Conservation (phyloP, 2,888 invertebrate species). For the Drosophila macrospina region DNA sequence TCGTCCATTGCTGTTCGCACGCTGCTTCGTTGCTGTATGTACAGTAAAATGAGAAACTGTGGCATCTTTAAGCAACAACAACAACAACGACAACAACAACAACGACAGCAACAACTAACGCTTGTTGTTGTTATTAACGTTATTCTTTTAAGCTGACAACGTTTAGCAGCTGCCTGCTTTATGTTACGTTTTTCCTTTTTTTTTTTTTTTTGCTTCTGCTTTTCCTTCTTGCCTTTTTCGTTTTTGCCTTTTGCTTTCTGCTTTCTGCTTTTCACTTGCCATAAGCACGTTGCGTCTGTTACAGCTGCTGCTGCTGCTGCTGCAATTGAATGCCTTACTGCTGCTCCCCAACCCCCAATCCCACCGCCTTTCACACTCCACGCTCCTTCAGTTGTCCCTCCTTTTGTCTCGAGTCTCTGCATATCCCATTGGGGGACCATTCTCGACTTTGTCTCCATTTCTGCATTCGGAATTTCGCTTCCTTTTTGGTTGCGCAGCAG, state of each 20-base stretch:
- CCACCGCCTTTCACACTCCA: not conserved
- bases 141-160: conserved; percentile 45
- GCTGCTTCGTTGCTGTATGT: conserved; percentile 65
- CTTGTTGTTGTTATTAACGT: conserved; percentile 35
- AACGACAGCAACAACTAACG: conserved; percentile 11
- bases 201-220: no score
- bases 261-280: conserved; percentile 14
- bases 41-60: conserved; percentile 39
- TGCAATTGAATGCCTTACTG: conserved; percentile 33
- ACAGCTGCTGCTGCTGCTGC: conserved; percentile 20
- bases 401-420: conserved; percentile 6
- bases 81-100: conserved; percentile 7
- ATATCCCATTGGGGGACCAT: conserved; percentile 18
- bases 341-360: not conserved
- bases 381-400: not conserved
- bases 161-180: conserved; percentile 46
- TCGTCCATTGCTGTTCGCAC: conserved; percentile 64
- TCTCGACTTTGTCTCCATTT: conserved; percentile 39
- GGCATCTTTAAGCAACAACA: conserved; percentile 55
- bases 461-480: conserved; percentile 58
- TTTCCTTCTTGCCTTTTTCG: no score
- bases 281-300: conserved; percentile 7
- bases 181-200: conserved; percentile 10
- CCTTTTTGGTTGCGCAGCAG: conserved; percentile 39
- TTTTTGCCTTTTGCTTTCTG: conserved; percentile 9